A percentile compares a stretch with the other conserved stretches of the same genome.
phyloP scores from a whole-genome alignment of 2,113 vertebrate genomes.

The Brachyhypopomus gauderio region DNA sequence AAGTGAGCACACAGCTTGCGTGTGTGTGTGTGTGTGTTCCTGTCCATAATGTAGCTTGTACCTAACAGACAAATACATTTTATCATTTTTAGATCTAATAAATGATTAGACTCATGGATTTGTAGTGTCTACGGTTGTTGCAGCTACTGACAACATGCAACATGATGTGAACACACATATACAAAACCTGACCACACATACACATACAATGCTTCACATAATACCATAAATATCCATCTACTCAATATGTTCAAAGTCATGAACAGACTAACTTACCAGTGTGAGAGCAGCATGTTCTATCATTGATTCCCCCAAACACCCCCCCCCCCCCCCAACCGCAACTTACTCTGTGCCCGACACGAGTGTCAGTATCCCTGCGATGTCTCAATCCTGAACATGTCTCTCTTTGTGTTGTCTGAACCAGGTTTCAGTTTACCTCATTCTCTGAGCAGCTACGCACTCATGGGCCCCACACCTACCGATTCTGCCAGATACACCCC shows the following conservation, averaged over 20 bases:
- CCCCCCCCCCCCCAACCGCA: no score
- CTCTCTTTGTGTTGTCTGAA: constrained; percentile 59
- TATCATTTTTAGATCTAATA: background rate
- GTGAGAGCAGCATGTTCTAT: no score
- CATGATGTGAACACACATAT: background rate
- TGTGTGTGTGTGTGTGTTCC: constrained; percentile 23
- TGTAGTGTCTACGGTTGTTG: background rate
- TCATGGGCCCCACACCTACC: constrained; percentile 62
- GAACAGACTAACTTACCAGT: no score
- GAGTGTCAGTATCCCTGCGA: no score
- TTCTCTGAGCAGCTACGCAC: constrained; percentile 62
- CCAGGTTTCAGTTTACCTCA: constrained; percentile 66
- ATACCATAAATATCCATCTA: no score
- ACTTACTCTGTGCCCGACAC: no score
- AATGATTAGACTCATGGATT: background rate
- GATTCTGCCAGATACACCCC: constrained; percentile 65
- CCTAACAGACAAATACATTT: background rate
- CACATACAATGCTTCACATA: background rate
- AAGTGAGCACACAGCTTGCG: constrained; percentile 61
- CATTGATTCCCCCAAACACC: no score
- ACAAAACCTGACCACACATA: background rate
- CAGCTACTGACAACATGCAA: background rate
- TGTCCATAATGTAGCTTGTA: background rate
- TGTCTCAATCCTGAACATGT: background rate
- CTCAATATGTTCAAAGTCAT: no score